These are phyloP conservation scores for Automeris io DNA, from an alignment of 2,888 invertebrate genomes.

Conservation along the genomic window DNA sequence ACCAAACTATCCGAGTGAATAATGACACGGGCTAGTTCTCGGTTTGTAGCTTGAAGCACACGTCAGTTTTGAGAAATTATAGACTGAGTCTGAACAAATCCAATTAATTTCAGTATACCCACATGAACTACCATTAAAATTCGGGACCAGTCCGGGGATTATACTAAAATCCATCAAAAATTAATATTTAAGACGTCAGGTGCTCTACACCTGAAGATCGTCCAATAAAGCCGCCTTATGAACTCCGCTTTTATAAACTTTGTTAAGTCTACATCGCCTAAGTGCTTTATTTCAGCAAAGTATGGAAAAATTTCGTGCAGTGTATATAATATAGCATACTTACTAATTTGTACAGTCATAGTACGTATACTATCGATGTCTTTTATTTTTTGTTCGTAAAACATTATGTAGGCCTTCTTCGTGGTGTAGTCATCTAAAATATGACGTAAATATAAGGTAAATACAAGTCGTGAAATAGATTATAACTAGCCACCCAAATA, in stretches of 20 bases:
- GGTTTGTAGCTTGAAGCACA: conserved; percentile 50
- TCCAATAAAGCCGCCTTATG: conserved; percentile 65
- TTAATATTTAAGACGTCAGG: conserved; percentile 64
- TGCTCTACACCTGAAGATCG: conserved; percentile 61
- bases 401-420: too few species aligned
- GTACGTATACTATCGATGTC: too few species aligned
- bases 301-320: conserved; percentile 31
- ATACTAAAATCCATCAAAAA: conserved; percentile 52
- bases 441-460: too few species aligned
- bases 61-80: conserved; percentile 52
- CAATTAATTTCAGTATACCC: conserved; percentile 11
- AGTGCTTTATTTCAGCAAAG: conserved; percentile 35
- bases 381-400: too few species aligned
- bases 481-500: too few species aligned
- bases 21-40: conserved; percentile 44
- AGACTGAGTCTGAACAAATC: conserved; percentile 42
- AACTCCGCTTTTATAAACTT: conserved; percentile 62
- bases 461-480: too few species aligned
- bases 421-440: too few species aligned
- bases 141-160: conserved; percentile 36
- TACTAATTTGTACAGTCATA: too few species aligned
- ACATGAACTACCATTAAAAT: conserved; percentile 44
- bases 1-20: conserved; percentile 47
- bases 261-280: conserved; percentile 39
- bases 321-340: too few species aligned